Conservation (phyloP, 1,140 invertebrate species). For the Phortica variegata region DNA sequence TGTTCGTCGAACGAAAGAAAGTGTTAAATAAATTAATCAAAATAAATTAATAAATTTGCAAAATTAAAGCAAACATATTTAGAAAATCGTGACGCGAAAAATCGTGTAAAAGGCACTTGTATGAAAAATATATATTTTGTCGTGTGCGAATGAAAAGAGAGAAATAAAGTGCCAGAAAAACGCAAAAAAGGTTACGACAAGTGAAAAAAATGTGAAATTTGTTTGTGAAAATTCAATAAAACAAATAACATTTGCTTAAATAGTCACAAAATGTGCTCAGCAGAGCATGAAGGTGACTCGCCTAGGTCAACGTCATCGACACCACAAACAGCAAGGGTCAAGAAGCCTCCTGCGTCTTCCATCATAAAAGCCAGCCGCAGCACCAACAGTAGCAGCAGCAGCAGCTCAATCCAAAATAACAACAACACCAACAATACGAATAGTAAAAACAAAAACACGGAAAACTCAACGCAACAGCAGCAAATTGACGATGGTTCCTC, state of each 20-base stretch:
- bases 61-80: too few relatives aligned
- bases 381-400: slow-evolving; percentile 9
- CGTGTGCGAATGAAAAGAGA: too few relatives aligned
- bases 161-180: too few relatives aligned
- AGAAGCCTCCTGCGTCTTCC: slow-evolving; percentile 14
- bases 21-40: too few relatives aligned
- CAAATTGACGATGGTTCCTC: slow-evolving; percentile 16
- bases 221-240: slow-evolving; percentile 42
- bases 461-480: slow-evolving; percentile 17
- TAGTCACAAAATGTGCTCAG: slow-evolving; percentile 47
- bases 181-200: too few relatives aligned
- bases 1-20: too few relatives aligned
- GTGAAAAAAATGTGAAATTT: slow-evolving; percentile 1
- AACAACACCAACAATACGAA: background rate
- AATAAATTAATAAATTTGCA: too few relatives aligned
- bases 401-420: slow-evolving; percentile 14
- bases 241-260: slow-evolving; percentile 21
- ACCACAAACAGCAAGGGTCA: slow-evolving; percentile 11
- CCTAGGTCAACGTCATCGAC: slow-evolving; percentile 16
- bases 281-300: slow-evolving; percentile 37
- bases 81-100: too few relatives aligned
- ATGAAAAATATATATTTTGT: too few relatives aligned
- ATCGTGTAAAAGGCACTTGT: too few relatives aligned
- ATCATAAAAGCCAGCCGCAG: slow-evolving; percentile 21
- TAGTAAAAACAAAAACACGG: slow-evolving; percentile 13